Base-by-base conservation (phyloP, 2,888 invertebrate species). In the Plemyria rubiginata region DNA sequence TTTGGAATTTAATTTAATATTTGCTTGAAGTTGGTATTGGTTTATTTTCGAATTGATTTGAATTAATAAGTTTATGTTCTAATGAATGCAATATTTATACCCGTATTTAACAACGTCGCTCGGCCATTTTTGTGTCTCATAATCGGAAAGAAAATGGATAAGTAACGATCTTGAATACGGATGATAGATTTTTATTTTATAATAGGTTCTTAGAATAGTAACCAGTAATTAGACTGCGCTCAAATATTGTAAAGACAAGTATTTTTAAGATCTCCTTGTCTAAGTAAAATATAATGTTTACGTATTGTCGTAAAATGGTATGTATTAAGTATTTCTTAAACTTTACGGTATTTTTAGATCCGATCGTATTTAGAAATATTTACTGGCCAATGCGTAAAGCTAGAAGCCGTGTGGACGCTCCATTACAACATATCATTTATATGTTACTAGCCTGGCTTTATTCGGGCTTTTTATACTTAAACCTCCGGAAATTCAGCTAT, bases 161-260 rank as follows among this genome's bases (percentile, higher is more conserved):
- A 36, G 13, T 40, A 45, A 52, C 38, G 38, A 53, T 38, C 16
- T 40, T 40, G 22, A 40, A 60, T 56, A 40, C 43, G 51, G 38
- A 4, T 3, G 13, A 41, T 54, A 51, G 66, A 68, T 70, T 68
- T 66, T 70, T 63, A 67, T 74, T 66, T 72, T 75, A 75, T 72
- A 73, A 16, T 59, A n/a, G 45, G 9, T 16, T 45, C 16, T 51
- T 54, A 54, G 38, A 74, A 67, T 70, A 73, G 71, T 75, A n/a
- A n/a, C n/a, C n/a, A 40, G 70, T 71, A 67, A 67, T 60, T 74
- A 66, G 76, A 80, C 76, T 77, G 82, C 82, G 89, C 89, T 90
- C 89, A 90, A 88, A 78, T 75, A 60, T 64, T 77, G 68, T 75
- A 82, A 83, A 83, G 83, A 85, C 83, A 79, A 76, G 69, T 73